Base-by-base conservation (phyloP, 2,888 invertebrate species). In the Sarcophaga caerulescens region DNA sequence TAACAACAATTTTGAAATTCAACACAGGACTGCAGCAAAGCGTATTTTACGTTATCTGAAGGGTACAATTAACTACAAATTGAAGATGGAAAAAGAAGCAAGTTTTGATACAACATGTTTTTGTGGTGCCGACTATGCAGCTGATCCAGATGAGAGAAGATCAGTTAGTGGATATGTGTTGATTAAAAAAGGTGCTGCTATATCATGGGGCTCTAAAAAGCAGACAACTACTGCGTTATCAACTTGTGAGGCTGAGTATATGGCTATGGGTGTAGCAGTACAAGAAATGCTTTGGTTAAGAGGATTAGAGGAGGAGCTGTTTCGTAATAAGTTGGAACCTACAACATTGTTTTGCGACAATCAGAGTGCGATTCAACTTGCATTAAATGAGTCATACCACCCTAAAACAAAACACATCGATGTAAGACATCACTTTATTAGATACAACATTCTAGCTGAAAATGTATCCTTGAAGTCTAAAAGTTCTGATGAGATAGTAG, bases 331-430 rank as follows among this genome's bases (percentile, higher is more conserved):
- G 17, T 14, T 75, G 14, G 10, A 52, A 11, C 17, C 71, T 57
- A 57, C 52, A 3, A 47, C 11, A 23, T 19, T 76, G 35, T 66
- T 52, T 57, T 76, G 66, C 35, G 75, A 76, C 66, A 76, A 68
- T 35, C 76, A 76, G 44, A 80, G 80, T 57, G 73, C 66, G 10
- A 71, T 80, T 19, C 80, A 74, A 17, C 66, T 80, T 14, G 80
- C 80, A 47, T 17, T 23, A 52, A 80, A 70, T 47, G 71, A 63
- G 17, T 71, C 71, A n/a, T 71, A 57, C 11, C 35, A 71, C 25
- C 44, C 71, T 19, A 66, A 45, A 19, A 66, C 14, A 14, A 47
- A 47, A 47, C 1, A 47, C 14, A 14, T 47, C 47, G 47, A 47
- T 47, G 47, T 47, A 47, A 47, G 14, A 47, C 47, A 47, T 47